Evolutionary conservation across 2,113 vertebrate genomes (phyloP).

Genomic region (Lichenostomus cassidix): DNA sequence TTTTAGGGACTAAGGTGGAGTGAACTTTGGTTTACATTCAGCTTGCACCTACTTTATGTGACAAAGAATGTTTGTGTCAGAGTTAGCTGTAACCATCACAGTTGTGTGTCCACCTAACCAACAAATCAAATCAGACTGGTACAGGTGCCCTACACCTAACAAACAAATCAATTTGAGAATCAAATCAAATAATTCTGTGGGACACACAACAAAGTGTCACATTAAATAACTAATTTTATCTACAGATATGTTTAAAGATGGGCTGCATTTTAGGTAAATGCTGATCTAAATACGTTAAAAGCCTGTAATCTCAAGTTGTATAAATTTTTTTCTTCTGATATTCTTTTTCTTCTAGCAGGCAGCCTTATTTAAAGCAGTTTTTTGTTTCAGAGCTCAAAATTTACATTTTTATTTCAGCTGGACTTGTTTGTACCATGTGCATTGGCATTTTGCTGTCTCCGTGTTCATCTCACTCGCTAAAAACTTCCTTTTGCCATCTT

Average conservation of each 20-base stretch:
- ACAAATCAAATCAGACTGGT: not conserved
- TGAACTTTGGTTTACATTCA: not conserved
- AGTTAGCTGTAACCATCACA: not conserved
- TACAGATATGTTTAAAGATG: not conserved
- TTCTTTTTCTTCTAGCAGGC: not conserved
- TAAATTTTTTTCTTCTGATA: slow-evolving; percentile 5
- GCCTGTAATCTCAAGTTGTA: not conserved
- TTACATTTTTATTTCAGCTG: not conserved
- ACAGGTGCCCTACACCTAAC: not conserved
- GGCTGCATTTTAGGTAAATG: not conserved
- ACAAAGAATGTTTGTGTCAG: not conserved
- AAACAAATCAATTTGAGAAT: not conserved
- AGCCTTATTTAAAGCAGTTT: slow-evolving; percentile 16
- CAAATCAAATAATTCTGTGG: not conserved
- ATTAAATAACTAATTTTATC: not conserved
- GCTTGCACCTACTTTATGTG: not conserved
- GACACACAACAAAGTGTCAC: not conserved
- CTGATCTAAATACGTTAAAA: slow-evolving; percentile 26
- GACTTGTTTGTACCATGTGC: not conserved
- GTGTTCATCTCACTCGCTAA: not conserved
- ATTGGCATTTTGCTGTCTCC: not conserved
- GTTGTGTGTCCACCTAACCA: not conserved
- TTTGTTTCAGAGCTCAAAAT: slow-evolving; percentile 17
- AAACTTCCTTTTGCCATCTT: not conserved
- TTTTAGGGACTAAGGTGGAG: not conserved